Percentiles rank a stretch among this genome's conserved stretches.
phyloP scores from a whole-genome alignment of 2,797 vertebrate species.

The Aulostomus chinensis region DNA sequence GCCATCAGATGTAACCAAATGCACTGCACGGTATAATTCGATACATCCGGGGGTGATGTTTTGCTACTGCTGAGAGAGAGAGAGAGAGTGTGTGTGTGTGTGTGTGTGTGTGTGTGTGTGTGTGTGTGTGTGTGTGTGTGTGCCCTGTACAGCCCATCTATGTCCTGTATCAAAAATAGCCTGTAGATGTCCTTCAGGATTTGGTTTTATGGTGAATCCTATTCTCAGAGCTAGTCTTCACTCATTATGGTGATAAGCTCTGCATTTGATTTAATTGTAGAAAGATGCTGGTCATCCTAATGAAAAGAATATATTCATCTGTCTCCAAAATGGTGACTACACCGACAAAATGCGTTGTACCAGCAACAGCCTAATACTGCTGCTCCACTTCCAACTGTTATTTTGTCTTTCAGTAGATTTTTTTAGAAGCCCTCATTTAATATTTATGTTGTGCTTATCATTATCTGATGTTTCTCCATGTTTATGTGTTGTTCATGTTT shows the following conservation, averaged over 20 bases:
- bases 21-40: conserved; percentile 70
- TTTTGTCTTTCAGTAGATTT: not conserved
- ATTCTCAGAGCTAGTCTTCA: conserved; percentile 4
- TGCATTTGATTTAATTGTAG: no score
- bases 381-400: not conserved
- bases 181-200: conserved; percentile 31
- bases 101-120: conserved; percentile 9
- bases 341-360: not conserved
- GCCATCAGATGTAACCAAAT: conserved; percentile 76
- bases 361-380: not conserved
- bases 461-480: not conserved
- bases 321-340: no score
- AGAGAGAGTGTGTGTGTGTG: conserved; percentile 3
- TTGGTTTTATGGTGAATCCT: conserved; percentile 29
- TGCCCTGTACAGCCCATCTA: conserved; percentile 4
- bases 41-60: conserved; percentile 57
- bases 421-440: conserved; percentile 2
- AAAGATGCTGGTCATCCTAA: not conserved
- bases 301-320: no score
- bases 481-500: not conserved
- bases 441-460: not conserved
- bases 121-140: conserved; percentile 3
- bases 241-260: conserved; percentile 23
- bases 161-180: conserved; percentile 33
- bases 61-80: conserved; percentile 19